Evolutionary conservation across 2,797 vertebrate genomes (phyloP).

Genomic region (Alosa sapidissima): DNA sequence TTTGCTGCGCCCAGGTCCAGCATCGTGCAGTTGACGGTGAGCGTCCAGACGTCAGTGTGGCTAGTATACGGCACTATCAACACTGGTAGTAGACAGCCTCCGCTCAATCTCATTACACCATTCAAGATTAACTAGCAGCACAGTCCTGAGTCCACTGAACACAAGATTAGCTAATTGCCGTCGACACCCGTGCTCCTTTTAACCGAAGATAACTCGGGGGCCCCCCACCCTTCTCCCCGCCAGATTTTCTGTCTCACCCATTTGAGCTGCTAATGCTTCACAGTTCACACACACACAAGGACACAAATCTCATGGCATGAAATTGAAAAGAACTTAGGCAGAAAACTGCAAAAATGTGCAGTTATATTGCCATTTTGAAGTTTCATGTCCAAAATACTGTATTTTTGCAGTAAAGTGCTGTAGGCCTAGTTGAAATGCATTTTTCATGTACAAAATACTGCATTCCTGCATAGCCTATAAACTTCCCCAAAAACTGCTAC

Average conservation of each 20-base stretch:
- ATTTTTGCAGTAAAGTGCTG: too few relatives aligned
- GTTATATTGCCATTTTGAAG: too few relatives aligned
- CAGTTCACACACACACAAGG: not conserved
- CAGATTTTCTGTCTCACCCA: not conserved
- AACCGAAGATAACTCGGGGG: conserved; percentile 39
- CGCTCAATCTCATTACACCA: conserved; percentile 69
- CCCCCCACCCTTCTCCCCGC: conserved; percentile 34
- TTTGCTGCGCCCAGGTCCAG: conserved; percentile 50
- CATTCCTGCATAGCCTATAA: too few relatives aligned
- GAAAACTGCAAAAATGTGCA: not conserved
- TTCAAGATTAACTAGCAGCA: conserved; percentile 70
- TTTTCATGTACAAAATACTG: too few relatives aligned
- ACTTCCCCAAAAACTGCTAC: too few relatives aligned
- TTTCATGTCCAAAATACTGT: too few relatives aligned
- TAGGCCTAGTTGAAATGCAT: too few relatives aligned
- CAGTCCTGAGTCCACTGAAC: conserved; percentile 58
- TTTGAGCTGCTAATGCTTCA: not conserved
- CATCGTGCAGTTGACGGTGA: conserved; percentile 53
- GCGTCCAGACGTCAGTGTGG: conserved; percentile 46
- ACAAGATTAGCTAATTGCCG: conserved; percentile 73
- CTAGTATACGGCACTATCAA: conserved; percentile 47
- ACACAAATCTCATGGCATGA: not conserved
- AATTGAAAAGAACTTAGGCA: not conserved
- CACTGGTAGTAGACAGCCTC: conserved; percentile 59
- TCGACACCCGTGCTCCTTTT: conserved; percentile 71